Evolutionary conservation across 1,140 invertebrate species (phyloP).

Genomic region (Prorops nasuta): DNA sequence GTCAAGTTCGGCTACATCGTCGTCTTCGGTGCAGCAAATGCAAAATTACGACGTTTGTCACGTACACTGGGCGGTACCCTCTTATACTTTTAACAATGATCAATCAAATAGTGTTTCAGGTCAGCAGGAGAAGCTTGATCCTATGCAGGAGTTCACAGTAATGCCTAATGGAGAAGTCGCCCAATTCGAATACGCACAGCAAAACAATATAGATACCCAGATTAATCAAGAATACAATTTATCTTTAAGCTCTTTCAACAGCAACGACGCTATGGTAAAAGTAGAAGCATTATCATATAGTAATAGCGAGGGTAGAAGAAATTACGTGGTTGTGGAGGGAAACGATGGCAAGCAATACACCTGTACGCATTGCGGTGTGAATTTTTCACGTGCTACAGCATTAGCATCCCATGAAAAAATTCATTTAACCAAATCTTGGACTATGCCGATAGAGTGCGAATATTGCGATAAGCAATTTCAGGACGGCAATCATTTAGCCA

Average conservation of each 20-base stretch:
- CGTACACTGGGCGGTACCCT: constrained; percentile 44
- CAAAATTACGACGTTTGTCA: constrained; percentile 36
- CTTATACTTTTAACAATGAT: constrained; percentile 39
- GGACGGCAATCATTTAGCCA: constrained; percentile 37
- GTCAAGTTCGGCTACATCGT: constrained; percentile 20
- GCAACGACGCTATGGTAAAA: constrained; percentile 34
- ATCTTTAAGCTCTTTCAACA: constrained; percentile 34
- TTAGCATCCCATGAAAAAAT: constrained; percentile 42
- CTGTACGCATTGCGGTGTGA: constrained; percentile 44
- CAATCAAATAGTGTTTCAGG: constrained; percentile 28
- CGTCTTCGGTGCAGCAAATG: constrained; percentile 30
- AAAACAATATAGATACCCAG: constrained; percentile 28
- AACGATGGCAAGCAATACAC: constrained; percentile 27
- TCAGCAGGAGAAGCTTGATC: constrained; percentile 38
- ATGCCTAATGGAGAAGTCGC: constrained; percentile 47
- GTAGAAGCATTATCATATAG: constrained; percentile 31
- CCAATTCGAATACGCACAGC: constrained; percentile 43
- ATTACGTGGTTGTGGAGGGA: constrained; percentile 26
- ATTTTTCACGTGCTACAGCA: constrained; percentile 39
- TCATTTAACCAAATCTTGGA: constrained; percentile 38
- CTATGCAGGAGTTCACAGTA: constrained; percentile 46
- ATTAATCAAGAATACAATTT: constrained; percentile 35
- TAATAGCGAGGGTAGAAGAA: constrained; percentile 19
- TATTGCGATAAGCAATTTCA: constrained; percentile 54
- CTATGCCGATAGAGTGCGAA: constrained; percentile 47